Base-by-base conservation (phyloP, 2,888 invertebrate species). In the Amiota minor region DNA sequence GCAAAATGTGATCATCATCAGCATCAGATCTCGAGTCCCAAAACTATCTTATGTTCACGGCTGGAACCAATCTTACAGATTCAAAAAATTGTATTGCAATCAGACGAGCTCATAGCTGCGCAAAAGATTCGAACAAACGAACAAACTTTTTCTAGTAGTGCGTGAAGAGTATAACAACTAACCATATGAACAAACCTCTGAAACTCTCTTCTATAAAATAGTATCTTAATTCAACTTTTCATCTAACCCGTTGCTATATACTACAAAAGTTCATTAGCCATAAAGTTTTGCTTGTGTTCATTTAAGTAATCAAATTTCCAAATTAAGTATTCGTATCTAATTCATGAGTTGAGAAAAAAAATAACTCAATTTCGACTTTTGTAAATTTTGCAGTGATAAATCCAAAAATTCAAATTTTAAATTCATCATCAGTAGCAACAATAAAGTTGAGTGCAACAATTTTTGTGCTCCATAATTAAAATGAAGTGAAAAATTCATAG, bases 361-460 rank as follows among this genome's bases (percentile, higher is more conserved):
- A 62, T 55, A 61, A 72, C 75, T 82, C 80, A 6, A 35, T 81
- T 83, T 81, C 69, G 74, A 18, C 59, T 18, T 20, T 59, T 59
- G 59, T 59, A 9, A 11, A 18, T 45, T 64, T 45, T 46, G 14
- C 64, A 56, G 18, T 45, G 70, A 46, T 71, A 64, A 46, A 59
- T 80, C 83, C 86, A 80, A 81, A 35, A 82, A 77, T 80, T 77
- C 80, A 79, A 85, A 86, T 85, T 81, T 84, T 80, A 87, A 86
- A 87, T 85, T 86, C 87, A 87, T 84, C 85, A 83, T 77, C 85
- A 83, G 46, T n/a, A 65, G 65, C 18, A 46, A 23, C 62, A 59
- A 59, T n/a, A 20, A 84, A 85, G 81, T 83, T 83, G 23, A 16
- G 78, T 79, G 82, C 73, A 18, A 47, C 78, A 73, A 70, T 78